Conservation (phyloP, 2,113 vertebrate genomes). For the Gymnocephalus cernua region DNA sequence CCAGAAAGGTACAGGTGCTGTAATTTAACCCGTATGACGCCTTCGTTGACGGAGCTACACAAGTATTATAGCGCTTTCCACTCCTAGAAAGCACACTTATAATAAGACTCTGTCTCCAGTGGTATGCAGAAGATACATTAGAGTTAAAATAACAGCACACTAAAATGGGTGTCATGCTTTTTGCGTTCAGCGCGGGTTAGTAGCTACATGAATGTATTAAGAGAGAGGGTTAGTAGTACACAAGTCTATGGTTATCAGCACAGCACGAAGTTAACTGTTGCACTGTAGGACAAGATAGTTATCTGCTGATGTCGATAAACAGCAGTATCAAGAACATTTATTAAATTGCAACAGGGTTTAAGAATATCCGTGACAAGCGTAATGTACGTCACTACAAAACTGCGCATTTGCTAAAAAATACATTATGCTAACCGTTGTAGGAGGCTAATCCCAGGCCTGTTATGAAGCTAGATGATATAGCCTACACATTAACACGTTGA, state of each 20-base stretch:
- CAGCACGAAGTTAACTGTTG: not conserved
- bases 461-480: not conserved
- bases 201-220: too few species aligned
- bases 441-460: not conserved
- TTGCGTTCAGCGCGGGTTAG: too few species aligned
- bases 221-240: too few species aligned
- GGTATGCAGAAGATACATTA: not conserved
- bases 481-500: not conserved
- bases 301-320: not conserved
- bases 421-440: not conserved
- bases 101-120: not conserved
- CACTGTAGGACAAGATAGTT: conserved; percentile 23
- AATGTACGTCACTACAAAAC: not conserved
- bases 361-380: not conserved
- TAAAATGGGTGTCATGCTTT: not conserved
- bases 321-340: too few species aligned
- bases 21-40: not conserved
- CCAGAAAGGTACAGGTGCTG: conserved; percentile 39
- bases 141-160: not conserved
- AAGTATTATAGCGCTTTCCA: not conserved
- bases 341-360: not conserved
- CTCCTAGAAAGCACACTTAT: not conserved
- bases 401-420: not conserved
- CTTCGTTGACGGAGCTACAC: not conserved
- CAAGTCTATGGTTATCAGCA: too few species aligned